Conservation (phyloP, 2,113 vertebrate species). For the Sialia sialis region DNA sequence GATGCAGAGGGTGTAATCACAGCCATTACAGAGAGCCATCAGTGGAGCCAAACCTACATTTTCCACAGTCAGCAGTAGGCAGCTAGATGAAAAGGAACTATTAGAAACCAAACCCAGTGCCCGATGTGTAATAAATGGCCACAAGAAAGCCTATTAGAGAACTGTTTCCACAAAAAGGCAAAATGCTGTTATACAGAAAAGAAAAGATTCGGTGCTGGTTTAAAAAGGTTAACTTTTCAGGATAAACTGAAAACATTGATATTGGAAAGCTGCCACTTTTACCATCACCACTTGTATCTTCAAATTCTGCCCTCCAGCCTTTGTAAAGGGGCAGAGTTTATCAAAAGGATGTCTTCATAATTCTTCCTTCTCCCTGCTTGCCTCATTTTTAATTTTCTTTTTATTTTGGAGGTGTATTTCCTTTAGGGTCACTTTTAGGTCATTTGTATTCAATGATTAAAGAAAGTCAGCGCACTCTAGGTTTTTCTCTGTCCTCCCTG, state of each 20-base stretch:
- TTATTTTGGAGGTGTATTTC: neutral
- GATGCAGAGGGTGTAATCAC: constrained; percentile 77
- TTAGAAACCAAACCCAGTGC: constrained; percentile 69
- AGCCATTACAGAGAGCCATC: constrained; percentile 73
- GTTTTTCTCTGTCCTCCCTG: neutral
- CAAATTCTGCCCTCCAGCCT: neutral
- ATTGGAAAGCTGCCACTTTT: constrained; percentile 28
- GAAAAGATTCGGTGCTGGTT: neutral
- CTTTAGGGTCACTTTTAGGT: neutral
- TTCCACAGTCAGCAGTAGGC: constrained; percentile 73
- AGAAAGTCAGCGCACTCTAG: neutral
- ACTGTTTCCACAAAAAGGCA: constrained; percentile 19
- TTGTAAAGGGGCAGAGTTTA: neutral
- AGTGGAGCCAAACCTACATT: constrained; percentile 73
- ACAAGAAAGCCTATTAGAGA: constrained; percentile 62
- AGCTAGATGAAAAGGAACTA: constrained; percentile 68
- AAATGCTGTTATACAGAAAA: constrained; percentile 29
- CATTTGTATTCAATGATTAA: neutral
- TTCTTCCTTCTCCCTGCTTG: neutral
- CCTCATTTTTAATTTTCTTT: neutral
- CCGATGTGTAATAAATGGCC: constrained; percentile 49
- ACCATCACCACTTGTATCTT: neutral
- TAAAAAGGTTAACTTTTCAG: constrained; percentile 46
- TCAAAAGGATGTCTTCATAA: neutral
- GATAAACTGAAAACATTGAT: neutral